A percentile compares a stretch with the other conserved stretches of the same genome.
Conservation (phyloP, 2,113 vertebrate species). For the Nothobranchius furzeri region DNA sequence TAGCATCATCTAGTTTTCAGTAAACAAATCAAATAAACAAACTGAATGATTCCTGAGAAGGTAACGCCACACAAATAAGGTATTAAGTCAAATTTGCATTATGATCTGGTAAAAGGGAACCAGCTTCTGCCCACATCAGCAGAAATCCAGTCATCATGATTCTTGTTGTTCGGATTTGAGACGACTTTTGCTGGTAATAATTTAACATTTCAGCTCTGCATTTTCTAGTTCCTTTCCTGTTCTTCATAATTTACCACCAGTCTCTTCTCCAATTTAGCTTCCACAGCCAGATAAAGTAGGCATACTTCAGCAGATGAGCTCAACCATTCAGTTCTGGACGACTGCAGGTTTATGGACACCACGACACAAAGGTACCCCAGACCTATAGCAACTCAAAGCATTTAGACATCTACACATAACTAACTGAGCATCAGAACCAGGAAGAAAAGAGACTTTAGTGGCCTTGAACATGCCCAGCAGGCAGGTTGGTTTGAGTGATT, state of each 20-base stretch:
- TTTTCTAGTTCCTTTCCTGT: constrained; percentile 1
- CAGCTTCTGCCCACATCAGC: too few relatives aligned
- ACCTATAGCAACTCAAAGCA: too few relatives aligned
- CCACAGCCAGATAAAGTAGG: neutral
- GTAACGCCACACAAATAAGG: too few relatives aligned
- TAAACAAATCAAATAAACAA: neutral
- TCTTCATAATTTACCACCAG: neutral
- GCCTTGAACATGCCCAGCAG: too few relatives aligned
- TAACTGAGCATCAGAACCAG: too few relatives aligned
- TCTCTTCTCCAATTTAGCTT: neutral
- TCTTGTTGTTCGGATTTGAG: neutral
- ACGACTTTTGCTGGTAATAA: neutral
- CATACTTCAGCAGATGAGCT: neutral
- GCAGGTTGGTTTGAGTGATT: too few relatives aligned
- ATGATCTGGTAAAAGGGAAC: too few relatives aligned
- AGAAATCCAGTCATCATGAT: too few relatives aligned
- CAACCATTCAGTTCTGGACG: neutral
- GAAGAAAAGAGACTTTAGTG: too few relatives aligned
- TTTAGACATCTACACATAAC: too few relatives aligned
- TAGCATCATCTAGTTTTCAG: neutral
- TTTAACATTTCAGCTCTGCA: neutral
- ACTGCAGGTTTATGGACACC: constrained; percentile 18
- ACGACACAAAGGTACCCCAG: constrained; percentile 4
- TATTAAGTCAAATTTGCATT: too few relatives aligned
- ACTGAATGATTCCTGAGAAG: neutral